Evolutionary conservation across 2,113 vertebrate genomes (phyloP).

Genomic region (Lampris megalopsis): DNA sequence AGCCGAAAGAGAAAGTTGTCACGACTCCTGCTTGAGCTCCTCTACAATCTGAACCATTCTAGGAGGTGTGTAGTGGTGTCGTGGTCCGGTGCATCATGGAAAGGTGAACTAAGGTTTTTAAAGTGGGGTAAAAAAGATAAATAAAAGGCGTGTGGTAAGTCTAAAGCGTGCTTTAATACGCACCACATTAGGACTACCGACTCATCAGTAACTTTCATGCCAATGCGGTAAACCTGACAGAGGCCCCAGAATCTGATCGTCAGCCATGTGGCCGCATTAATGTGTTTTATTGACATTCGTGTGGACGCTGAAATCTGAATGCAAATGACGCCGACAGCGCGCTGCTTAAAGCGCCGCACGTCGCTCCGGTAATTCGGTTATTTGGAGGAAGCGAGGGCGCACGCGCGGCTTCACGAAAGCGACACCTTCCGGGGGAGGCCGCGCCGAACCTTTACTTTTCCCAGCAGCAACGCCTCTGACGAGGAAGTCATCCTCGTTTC

Average conservation of each 20-base stretch:
- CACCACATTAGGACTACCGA: conserved; percentile 58
- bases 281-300: conserved; percentile 65
- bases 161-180: conserved; percentile 65
- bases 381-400: no score
- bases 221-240: conserved; percentile 76
- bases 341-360: neutral
- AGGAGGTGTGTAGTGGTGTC: no score
- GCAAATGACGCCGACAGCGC: conserved; percentile 29
- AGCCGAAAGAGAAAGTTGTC: no score
- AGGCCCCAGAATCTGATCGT: conserved; percentile 56
- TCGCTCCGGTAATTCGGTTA: no score
- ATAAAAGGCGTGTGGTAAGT: conserved; percentile 37
- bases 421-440: no score
- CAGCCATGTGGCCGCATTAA: conserved; percentile 73
- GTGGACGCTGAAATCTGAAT: conserved; percentile 36
- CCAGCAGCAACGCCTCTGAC: no score
- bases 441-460: no score
- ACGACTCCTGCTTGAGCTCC: no score
- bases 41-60: no score
- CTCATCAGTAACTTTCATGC: conserved; percentile 59
- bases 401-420: no score
- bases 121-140: conserved; percentile 6
- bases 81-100: no score
- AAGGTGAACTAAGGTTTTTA: neutral
- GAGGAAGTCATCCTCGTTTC: neutral